Evolutionary conservation across 1,140 invertebrate genomes (phyloP), one percentile per base, ranked within the genome.

Genomic region (Drosophila nikananu): DNA sequence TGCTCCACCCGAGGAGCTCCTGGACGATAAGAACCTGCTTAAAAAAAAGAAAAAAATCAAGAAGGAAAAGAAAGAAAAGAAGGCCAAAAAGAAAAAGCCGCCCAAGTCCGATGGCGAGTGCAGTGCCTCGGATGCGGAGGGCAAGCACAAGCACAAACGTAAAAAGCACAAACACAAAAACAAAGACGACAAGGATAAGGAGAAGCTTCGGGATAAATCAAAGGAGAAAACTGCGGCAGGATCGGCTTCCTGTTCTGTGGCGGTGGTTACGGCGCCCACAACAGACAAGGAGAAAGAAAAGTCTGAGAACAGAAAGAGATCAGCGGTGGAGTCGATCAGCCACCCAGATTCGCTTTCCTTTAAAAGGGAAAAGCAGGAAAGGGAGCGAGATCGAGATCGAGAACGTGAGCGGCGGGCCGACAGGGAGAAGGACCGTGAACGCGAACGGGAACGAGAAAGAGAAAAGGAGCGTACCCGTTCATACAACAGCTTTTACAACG

Each of bases 21-120:
- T 80, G 19, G 78, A 92, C 17, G 90, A 92, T 48, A 86, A 91
- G 17, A 84, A 86, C 59, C 58, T 84, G 32, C 58, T 91, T 1
- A 94, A 93, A 27, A 93, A 93, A 23, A 93, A 93, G 44, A 93
- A 93, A 44, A 93, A 93, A 64, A 32, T 55, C 17, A 93, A 92
- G 51, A 95, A 95, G 79, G 86, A 94, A 58, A 95, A 95, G 84
- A 95, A 95, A 66, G 62, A 93, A 41, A 93, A 93, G 58, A 94
- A 93, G 64, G 95, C 95, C 64, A 90, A 94, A 58, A 95, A 95
- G 86, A 95, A 95, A 61, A 92, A 91, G 42, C 2, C 39, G 1
- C 9, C n/a, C 66, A 96, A 80, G 77, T 95, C 94, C 49, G 93
- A 94, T 62, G 94, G 94, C 19, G 92, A 94, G 49, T 94, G 93